Conservation (phyloP, 2,113 vertebrate genomes). For the Salvelinus alpinus region DNA sequence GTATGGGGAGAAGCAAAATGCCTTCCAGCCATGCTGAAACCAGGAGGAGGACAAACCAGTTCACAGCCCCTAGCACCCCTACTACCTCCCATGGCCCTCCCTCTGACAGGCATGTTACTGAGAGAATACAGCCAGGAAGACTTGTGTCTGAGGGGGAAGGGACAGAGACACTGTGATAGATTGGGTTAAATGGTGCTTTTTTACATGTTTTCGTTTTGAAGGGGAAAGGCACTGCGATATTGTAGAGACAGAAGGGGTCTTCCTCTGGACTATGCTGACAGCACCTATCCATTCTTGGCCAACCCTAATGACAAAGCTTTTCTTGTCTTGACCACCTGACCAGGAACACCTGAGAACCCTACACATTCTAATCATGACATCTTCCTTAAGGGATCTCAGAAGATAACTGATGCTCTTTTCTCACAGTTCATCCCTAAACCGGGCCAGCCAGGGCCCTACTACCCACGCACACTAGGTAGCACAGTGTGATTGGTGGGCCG, state of each 20-base stretch:
- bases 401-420: background rate
- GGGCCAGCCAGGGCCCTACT: conserved; percentile 4
- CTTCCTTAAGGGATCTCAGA: too few species aligned
- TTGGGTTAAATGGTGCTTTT: too few species aligned
- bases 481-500: conserved; percentile 32
- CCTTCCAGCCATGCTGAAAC: conserved; percentile 64
- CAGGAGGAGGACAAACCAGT: conserved; percentile 55
- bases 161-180: background rate
- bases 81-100: conserved; percentile 36
- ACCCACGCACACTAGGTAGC: conserved; percentile 18
- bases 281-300: too few species aligned
- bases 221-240: too few species aligned
- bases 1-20: conserved; percentile 58
- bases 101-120: conserved; percentile 28
- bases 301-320: too few species aligned
- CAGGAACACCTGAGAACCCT: too few species aligned
- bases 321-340: too few species aligned
- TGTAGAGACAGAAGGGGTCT: too few species aligned
- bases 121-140: background rate
- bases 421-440: background rate
- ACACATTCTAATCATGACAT: too few species aligned
- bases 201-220: too few species aligned
- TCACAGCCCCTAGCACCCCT: conserved; percentile 35
- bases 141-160: background rate
- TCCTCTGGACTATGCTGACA: too few species aligned